A percentile compares a stretch with the other conserved stretches of the same genome.
Conservation (phyloP, 2,888 invertebrate genomes). For the Stenodera caucasica region DNA sequence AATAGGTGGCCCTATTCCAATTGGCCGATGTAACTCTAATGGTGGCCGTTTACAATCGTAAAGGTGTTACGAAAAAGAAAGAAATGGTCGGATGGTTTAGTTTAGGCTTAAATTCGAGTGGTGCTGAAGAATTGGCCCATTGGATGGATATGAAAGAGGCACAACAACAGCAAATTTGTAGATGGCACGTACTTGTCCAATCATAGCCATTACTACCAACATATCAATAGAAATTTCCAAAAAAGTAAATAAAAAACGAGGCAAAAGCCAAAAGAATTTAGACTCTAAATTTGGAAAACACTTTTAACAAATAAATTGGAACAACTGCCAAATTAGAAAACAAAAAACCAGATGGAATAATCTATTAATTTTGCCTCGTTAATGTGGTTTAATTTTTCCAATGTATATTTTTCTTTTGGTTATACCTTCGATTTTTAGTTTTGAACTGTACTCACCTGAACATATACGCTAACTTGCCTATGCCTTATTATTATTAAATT, state of each 20-base stretch:
- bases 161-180: slow-evolving; percentile 86
- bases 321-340: background rate
- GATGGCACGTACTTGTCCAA: slow-evolving; percentile 90
- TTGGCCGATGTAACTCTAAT: slow-evolving; percentile 92
- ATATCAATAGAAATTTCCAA: background rate
- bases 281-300: background rate
- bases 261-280: background rate
- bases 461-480: slow-evolving; percentile 33
- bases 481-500: slow-evolving; percentile 32
- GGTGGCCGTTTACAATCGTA: slow-evolving; percentile 89
- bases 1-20: slow-evolving; percentile 90
- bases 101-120: slow-evolving; percentile 87
- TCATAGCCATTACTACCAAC: slow-evolving; percentile 55
- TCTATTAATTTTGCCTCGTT: background rate
- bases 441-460: slow-evolving; percentile 13
- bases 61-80: slow-evolving; percentile 88
- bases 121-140: slow-evolving; percentile 87
- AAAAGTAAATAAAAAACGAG: background rate
- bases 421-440: background rate
- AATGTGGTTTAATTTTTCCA: background rate
- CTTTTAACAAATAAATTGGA: background rate
- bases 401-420: background rate
- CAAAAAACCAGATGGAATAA: too few relatives aligned
- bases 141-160: slow-evolving; percentile 92
- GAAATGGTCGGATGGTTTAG: slow-evolving; percentile 98